A percentile compares a stretch with the other conserved stretches of the same genome.
Evolutionary conservation across 2,113 vertebrate genomes (phyloP).

Genomic region (Gasterosteus nipponicus): DNA sequence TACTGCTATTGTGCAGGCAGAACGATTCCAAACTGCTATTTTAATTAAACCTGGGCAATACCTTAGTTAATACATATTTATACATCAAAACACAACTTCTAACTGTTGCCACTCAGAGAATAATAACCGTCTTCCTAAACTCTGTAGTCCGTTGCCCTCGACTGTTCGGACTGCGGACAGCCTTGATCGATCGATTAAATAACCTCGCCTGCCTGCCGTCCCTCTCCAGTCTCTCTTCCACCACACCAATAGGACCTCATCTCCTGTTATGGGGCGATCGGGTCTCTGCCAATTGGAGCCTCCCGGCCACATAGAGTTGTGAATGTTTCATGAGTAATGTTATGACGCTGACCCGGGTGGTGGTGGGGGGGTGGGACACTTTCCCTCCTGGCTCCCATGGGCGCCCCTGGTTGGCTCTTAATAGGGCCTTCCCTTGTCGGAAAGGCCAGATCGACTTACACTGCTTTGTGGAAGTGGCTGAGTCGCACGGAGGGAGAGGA

Average conservation of each 20-base stretch:
- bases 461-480: constrained; percentile 54
- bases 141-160: constrained; percentile 48
- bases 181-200: constrained; percentile 66
- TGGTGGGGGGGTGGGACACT: constrained; percentile 48
- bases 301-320: constrained; percentile 68
- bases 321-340: constrained; percentile 82
- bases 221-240: constrained; percentile 10
- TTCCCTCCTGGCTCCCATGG: constrained; percentile 67
- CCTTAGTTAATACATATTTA: not conserved
- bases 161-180: constrained; percentile 54
- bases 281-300: constrained; percentile 74
- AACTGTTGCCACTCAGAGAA: constrained; percentile 1
- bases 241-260: constrained; percentile 71
- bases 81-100: not conserved
- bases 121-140: not conserved
- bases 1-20: not conserved
- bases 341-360: constrained; percentile 50
- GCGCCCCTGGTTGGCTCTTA: constrained; percentile 68
- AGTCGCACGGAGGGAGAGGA: constrained; percentile 24
- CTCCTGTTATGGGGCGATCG: constrained; percentile 81
- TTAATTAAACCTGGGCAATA: not conserved
- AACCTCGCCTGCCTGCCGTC: constrained; percentile 55
- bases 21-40: not conserved
- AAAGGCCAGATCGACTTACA: constrained; percentile 74
- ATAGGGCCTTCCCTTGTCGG: constrained; percentile 71